Evolutionary conservation across 1,140 invertebrate species (phyloP).

Genomic region (Drosophila malerkotliana): DNA sequence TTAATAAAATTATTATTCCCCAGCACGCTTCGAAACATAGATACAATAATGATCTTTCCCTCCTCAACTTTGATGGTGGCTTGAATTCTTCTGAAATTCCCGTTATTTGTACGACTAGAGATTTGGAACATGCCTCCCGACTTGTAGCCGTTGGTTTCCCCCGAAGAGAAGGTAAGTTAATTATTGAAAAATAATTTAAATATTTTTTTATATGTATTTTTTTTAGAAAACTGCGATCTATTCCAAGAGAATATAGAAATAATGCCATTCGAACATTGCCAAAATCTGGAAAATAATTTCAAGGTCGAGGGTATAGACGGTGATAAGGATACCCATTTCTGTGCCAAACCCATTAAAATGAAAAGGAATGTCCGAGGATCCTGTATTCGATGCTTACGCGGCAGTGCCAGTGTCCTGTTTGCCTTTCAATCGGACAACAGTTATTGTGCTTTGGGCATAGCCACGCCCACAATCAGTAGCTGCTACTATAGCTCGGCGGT

Average conservation of each 20-base stretch:
- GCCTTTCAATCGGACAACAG: slow-evolving; percentile 1
- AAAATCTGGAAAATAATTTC: not conserved
- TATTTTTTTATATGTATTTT: not conserved
- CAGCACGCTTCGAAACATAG: too few species aligned
- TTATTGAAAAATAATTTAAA: too few species aligned
- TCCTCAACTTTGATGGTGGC: too few species aligned
- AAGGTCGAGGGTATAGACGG: not conserved
- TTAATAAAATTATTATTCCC: too few species aligned
- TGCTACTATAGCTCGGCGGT: not conserved
- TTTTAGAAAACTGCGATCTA: not conserved
- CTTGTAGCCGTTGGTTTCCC: not conserved
- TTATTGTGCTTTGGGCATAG: slow-evolving; percentile 32
- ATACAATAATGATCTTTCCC: too few species aligned
- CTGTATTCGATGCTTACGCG: slow-evolving; percentile 27
- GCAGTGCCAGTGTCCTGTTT: slow-evolving; percentile 38
- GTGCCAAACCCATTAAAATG: not conserved
- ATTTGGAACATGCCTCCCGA: not conserved
- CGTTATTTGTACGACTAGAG: not conserved
- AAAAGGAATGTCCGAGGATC: too few species aligned
- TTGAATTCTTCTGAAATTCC: not conserved
- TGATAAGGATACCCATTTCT: slow-evolving; percentile 3
- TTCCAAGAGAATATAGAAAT: not conserved
- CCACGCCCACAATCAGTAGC: slow-evolving; percentile 38
- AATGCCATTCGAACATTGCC: not conserved
- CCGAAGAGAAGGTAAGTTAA: not conserved